These are phyloP conservation scores for Acrobasis repandana DNA, from an alignment of 2,888 invertebrate genomes.

Conservation along the genomic window DNA sequence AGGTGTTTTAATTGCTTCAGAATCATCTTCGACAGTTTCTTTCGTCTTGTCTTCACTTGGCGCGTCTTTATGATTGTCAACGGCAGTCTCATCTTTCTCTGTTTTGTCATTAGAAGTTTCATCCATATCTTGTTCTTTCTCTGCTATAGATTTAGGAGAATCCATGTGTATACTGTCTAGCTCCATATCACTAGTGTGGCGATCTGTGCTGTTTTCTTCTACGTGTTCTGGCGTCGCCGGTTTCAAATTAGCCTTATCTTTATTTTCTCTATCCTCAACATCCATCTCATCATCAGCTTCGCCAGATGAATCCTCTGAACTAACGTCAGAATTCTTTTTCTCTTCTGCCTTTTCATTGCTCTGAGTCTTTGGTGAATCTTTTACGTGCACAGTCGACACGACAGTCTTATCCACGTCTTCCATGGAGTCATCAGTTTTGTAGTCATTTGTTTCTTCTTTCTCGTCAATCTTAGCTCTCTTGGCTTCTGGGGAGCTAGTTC, in stretches of 20 bases:
- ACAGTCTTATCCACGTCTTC: slow-evolving; percentile 45
- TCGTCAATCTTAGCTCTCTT: slow-evolving; percentile 61
- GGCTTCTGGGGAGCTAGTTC: slow-evolving; percentile 51
- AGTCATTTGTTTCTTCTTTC: slow-evolving; percentile 45
- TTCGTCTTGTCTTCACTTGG: slow-evolving; percentile 36
- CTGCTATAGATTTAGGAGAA: slow-evolving; percentile 70
- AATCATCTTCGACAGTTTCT: slow-evolving; percentile 37
- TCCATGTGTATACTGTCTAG: slow-evolving; percentile 78
- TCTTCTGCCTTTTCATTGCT: slow-evolving; percentile 51
- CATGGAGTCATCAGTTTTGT: slow-evolving; percentile 60
- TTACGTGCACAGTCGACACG: slow-evolving; percentile 34
- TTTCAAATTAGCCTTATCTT: slow-evolving; percentile 63
- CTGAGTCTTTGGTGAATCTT: slow-evolving; percentile 43
- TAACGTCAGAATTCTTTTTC: slow-evolving; percentile 74
- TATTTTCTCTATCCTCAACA: slow-evolving; percentile 82
- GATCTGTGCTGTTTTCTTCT: slow-evolving; percentile 73
- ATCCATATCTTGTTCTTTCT: slow-evolving; percentile 67
- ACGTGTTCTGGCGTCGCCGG: slow-evolving; percentile 60
- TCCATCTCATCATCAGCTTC: slow-evolving; percentile 88
- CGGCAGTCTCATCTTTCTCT: slow-evolving; percentile 42
- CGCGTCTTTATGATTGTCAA: slow-evolving; percentile 40
- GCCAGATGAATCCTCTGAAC: slow-evolving; percentile 84
- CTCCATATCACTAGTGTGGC: slow-evolving; percentile 79
- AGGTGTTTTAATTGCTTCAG: slow-evolving; percentile 49
- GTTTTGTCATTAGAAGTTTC: slow-evolving; percentile 54